These are phyloP conservation scores for Cephalopterus ornatus DNA, from an alignment of 2,113 vertebrate species.

Conservation along the genomic window DNA sequence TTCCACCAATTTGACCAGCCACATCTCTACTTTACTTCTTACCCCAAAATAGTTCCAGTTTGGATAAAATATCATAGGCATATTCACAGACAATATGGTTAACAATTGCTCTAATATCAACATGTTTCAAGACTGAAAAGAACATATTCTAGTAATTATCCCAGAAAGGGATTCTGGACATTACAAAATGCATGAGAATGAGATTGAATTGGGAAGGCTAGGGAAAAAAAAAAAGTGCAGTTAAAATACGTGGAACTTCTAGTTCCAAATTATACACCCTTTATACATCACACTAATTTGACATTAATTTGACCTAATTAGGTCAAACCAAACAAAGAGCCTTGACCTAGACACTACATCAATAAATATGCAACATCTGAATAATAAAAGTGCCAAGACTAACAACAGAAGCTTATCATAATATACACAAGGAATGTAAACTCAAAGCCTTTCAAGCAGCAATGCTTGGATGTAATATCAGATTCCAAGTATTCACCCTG, in stretches of 20 bases:
- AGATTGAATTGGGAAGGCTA: not conserved
- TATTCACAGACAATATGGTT: not conserved
- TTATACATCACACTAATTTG: not conserved
- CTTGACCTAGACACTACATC: not conserved
- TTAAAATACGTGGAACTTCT: not conserved
- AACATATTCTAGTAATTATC: not conserved
- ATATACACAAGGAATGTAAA: not conserved
- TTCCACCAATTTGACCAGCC: not conserved
- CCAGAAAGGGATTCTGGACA: not conserved
- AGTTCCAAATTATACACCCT: not conserved
- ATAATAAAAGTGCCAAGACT: not conserved
- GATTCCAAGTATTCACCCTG: not conserved
- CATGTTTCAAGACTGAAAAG: not conserved
- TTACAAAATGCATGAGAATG: not conserved
- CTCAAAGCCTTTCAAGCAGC: not conserved
- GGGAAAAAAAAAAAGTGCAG: not conserved
- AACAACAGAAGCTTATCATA: not conserved
- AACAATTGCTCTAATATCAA: not conserved
- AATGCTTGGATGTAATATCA: not conserved
- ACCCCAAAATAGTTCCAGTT: not conserved
- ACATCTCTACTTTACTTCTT: not conserved
- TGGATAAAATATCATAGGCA: not conserved
- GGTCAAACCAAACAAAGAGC: not conserved
- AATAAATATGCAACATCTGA: not conserved
- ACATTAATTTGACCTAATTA: too few relatives aligned